Percentiles rank a stretch among this genome's conserved stretches.
These are phyloP conservation scores for Lepas anatifera DNA, from an alignment of 2,888 invertebrate species.

Conservation along the genomic window DNA sequence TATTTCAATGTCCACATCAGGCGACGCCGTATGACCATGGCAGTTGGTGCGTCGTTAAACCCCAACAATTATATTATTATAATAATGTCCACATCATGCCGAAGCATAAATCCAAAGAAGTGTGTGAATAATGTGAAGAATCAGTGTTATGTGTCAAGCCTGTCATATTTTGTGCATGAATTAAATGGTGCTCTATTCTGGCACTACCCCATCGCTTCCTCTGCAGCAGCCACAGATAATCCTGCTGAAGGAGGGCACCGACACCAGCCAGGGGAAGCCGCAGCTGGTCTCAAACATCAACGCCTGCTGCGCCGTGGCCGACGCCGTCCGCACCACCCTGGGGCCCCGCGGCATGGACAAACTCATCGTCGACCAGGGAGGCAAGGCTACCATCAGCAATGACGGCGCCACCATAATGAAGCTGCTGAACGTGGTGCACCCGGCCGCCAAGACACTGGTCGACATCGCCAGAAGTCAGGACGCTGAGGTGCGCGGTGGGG, in stretches of 20 bases:
- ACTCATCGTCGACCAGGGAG: conserved; percentile 76
- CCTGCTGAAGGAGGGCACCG: conserved; percentile 94
- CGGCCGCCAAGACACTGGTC: conserved; percentile 93
- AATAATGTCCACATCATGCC: neutral
- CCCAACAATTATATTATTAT: neutral
- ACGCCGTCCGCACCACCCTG: conserved; percentile 92
- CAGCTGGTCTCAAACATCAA: conserved; percentile 95
- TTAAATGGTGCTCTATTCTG: too few relatives aligned
- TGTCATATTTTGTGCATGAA: too few relatives aligned
- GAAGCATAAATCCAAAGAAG: neutral
- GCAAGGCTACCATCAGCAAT: conserved; percentile 94
- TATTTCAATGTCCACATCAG: too few relatives aligned
- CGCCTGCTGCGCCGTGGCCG: conserved; percentile 79
- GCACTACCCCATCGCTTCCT: neutral
- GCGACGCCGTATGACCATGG: too few relatives aligned
- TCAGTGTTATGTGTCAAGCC: too few relatives aligned
- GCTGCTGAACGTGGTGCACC: conserved; percentile 93
- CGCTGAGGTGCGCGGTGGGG: conserved; percentile 60
- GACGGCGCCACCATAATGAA: conserved; percentile 99
- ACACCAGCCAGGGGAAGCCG: conserved; percentile 86
- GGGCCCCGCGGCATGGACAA: conserved; percentile 99
- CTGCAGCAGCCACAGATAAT: conserved; percentile 87
- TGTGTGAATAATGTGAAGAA: neutral
- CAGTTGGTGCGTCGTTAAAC: neutral
- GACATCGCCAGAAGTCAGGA: conserved; percentile 99